A percentile compares a stretch with the other conserved stretches of the same genome.
Evolutionary conservation across 1,140 invertebrate genomes (phyloP).

Genomic region (Bradynema listronoti): DNA sequence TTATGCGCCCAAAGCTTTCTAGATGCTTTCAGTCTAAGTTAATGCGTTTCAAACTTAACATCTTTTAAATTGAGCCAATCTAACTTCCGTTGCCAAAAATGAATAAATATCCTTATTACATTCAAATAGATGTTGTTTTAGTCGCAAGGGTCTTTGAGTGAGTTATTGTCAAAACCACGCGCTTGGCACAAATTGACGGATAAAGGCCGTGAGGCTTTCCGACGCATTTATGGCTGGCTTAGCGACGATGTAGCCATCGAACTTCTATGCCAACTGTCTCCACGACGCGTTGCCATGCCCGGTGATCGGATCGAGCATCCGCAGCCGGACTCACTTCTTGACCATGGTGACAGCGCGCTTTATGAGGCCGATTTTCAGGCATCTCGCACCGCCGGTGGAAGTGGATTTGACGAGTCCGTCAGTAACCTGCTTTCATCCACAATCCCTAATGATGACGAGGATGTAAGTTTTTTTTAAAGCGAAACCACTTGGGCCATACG

Average conservation of each 20-base stretch:
- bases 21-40: no score
- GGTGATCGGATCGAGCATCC: conserved; percentile 52
- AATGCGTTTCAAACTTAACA: no score
- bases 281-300: conserved; percentile 37
- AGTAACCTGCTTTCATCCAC: no score
- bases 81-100: not conserved
- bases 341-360: conserved; percentile 18
- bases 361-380: no score
- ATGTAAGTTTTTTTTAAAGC: no score
- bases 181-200: conserved; percentile 99
- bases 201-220: conserved; percentile 93
- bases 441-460: no score
- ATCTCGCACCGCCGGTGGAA: no score
- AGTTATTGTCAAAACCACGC: conserved; percentile 94
- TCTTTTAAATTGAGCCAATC: no score
- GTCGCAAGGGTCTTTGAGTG: conserved; percentile 85
- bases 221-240: conserved; percentile 99
- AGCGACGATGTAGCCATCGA: conserved; percentile 91
- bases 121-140: conserved; percentile 64
- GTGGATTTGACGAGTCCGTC: no score
- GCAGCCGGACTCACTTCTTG: conserved; percentile 43
- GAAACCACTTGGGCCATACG: no score
- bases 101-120: not conserved
- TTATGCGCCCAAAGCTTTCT: no score
- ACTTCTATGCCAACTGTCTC: conserved; percentile 83